Evolutionary conservation across 2,113 vertebrate genomes (phyloP), one percentile per base, ranked within the genome.

Genomic region (Coturnix japonica): DNA sequence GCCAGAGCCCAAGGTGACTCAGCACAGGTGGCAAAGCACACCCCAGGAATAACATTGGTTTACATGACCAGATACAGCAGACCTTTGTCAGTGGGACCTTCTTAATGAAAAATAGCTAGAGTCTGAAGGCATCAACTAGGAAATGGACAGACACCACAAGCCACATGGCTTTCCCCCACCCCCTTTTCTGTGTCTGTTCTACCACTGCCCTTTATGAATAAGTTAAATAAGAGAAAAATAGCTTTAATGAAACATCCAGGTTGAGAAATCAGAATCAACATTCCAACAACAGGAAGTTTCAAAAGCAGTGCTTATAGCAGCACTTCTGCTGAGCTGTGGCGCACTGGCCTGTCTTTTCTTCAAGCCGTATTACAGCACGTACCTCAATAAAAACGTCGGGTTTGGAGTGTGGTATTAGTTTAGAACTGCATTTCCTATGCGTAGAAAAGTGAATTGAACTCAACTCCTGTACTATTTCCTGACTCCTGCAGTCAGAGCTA

Each of bases 281-380:
- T 81, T 89, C 60, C 67, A 87, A 23, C 81, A 94, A 92, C 78
- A 92, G 95, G 96, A 96, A 96, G 51, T 96, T 96, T 93, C 91
- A 92, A 94, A 93, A 96, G 87, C 67, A 56, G 56, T 46, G 66
- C 59, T 93, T 43, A 3, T 57, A 87, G 37, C 56, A 94, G 47
- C 33, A 8, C 2, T 11, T 33, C 37, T 49, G 64, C 60, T 71
- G 26, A 85, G 39, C 37, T 21, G 25, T 26, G 47, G 33, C 39
- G n/a, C 1, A 0, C 51, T 82, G 54, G 63, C 54, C 15, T 85
- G 51, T 53, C 17, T 47, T 54, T 31, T n/a, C 47, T 56, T 65
- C 54, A 83, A 69, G 20, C 26, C 7, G 7, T 33, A 39, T 59
- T 73, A 6, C 17, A 85, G 17, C 1, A 4, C 6, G 5, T 17